Percentiles rank a stretch among this genome's conserved stretches.
phyloP scores from a whole-genome alignment of 2,797 vertebrate genomes.

The Clarias laeviceps region DNA sequence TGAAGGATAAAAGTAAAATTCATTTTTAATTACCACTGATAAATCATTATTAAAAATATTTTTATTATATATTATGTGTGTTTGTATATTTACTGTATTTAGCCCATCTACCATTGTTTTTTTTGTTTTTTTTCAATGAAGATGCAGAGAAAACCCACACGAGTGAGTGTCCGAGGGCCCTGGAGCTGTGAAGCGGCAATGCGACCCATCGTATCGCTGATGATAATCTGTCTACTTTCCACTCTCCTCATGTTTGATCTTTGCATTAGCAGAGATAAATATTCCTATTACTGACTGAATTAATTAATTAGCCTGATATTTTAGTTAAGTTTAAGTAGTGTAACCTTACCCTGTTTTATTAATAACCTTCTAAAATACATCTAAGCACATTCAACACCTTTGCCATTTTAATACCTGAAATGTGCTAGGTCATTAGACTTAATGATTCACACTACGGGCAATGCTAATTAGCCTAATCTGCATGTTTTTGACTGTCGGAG shows the following conservation, averaged over 20 bases:
- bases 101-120: not conserved
- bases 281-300: not conserved
- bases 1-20: not conserved
- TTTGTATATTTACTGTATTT: not conserved
- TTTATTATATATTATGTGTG: no score
- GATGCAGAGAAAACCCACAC: not conserved
- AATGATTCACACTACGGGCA: no score
- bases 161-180: not conserved
- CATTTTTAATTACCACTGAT: not conserved
- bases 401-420: not conserved
- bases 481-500: no score
- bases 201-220: not conserved
- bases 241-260: not conserved
- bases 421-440: not conserved
- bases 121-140: no score
- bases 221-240: not conserved
- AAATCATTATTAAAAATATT: not conserved
- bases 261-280: constrained; percentile 17
- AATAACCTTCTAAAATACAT: not conserved
- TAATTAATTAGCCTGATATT: constrained; percentile 13
- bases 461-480: no score
- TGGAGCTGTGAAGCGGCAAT: not conserved
- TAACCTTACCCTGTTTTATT: not conserved
- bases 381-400: not conserved
- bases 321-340: not conserved